phyloP scores from a whole-genome alignment of 2,113 vertebrate species.

The Erythrolamprus reginae region DNA sequence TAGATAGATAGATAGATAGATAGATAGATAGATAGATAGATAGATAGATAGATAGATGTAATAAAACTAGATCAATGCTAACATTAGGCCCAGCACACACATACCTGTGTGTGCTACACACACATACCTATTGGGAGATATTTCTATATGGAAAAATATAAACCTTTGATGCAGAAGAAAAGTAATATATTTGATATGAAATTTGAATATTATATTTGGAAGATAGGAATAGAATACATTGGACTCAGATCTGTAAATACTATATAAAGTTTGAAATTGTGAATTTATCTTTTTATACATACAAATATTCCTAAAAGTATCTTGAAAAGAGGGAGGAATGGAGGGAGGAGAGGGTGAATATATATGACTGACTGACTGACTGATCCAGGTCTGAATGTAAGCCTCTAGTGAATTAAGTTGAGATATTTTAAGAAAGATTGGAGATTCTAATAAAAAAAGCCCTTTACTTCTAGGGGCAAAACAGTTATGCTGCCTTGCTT shows the following conservation, averaged over 20 bases:
- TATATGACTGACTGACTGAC: neutral
- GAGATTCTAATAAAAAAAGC: neutral
- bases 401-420: neutral
- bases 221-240: conserved; percentile 8
- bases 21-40: too few relatives aligned
- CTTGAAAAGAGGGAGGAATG: neutral
- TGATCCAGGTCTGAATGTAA: neutral
- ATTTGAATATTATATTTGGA: neutral
- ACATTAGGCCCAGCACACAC: too few relatives aligned
- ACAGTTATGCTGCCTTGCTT: neutral
- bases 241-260: conserved; percentile 24
- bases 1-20: too few relatives aligned
- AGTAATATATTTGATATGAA: neutral
- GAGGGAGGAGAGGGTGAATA: neutral
- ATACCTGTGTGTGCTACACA: too few relatives aligned
- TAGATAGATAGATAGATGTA: too few relatives aligned
- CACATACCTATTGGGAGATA: neutral
- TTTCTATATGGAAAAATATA: neutral
- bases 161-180: neutral
- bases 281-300: conserved; percentile 40
- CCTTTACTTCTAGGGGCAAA: neutral
- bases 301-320: conserved; percentile 15
- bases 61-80: too few relatives aligned
- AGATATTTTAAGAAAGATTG: neutral
- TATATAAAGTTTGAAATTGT: conserved; percentile 11